Conservation (phyloP, 1,140 invertebrate species). For the Scaptomyza pallida region DNA sequence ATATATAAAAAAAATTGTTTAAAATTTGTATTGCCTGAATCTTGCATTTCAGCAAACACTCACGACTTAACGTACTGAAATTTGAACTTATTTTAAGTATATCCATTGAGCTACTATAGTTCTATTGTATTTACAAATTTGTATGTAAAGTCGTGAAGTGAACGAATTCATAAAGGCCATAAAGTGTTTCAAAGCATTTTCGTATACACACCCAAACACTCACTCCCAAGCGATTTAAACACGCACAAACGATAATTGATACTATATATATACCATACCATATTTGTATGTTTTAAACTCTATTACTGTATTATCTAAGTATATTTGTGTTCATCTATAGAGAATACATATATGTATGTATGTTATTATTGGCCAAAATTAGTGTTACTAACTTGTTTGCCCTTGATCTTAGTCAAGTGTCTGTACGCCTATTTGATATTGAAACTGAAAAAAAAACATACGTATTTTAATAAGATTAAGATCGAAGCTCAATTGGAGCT, state of each 20-base stretch:
- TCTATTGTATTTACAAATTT: background rate
- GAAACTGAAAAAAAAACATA: conserved; percentile 22
- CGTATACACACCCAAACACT: conserved; percentile 23
- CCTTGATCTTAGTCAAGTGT: conserved; percentile 56
- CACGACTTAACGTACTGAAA: conserved; percentile 1
- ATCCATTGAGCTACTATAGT: background rate
- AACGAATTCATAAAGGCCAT: conserved; percentile 10
- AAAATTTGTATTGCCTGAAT: background rate
- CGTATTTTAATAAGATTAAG: conserved; percentile 22
- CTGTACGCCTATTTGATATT: conserved; percentile 44
- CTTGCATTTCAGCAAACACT: background rate
- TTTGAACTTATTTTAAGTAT: background rate
- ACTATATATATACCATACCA: conserved; percentile 11
- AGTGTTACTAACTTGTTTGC: conserved; percentile 55
- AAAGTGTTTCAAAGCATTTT: conserved; percentile 53
- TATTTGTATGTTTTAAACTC: conserved; percentile 67
- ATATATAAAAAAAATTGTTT: conserved; percentile 5
- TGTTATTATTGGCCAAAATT: conserved; percentile 73
- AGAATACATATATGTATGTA: conserved; percentile 49
- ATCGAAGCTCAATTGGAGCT: conserved; percentile 5
- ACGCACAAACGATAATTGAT: conserved; percentile 49
- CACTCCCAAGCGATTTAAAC: conserved; percentile 44
- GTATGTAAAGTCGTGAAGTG: background rate
- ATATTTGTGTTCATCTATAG: conserved; percentile 53
- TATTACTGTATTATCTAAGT: conserved; percentile 54